A percentile compares a stretch with the other conserved stretches of the same genome.
Evolutionary conservation across 2,113 vertebrate genomes (phyloP).

Genomic region (Panthera leo): DNA sequence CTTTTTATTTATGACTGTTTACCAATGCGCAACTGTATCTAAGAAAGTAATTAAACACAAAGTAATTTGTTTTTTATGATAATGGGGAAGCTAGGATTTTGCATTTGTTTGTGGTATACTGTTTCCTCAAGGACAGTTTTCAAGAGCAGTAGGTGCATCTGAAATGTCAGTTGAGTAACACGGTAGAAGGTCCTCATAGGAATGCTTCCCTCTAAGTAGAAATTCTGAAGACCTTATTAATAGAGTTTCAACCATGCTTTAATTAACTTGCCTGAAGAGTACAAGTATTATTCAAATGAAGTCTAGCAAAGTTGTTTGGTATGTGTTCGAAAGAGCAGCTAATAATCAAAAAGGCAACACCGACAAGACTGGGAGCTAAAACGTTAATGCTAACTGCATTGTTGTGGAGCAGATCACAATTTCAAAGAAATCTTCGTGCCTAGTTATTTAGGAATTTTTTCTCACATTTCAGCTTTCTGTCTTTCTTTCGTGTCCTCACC

Average conservation of each 20-base stretch:
- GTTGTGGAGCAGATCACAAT: neutral
- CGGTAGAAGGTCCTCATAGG: neutral
- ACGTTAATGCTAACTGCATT: neutral
- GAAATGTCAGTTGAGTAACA: neutral
- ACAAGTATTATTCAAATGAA: neutral
- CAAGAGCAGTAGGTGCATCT: neutral
- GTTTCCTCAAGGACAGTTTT: slow-evolving; percentile 50
- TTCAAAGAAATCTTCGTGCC: neutral
- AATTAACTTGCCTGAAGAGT: slow-evolving; percentile 4
- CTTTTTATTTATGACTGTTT: slow-evolving; percentile 16
- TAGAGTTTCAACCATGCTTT: slow-evolving; percentile 26
- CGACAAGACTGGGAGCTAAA: neutral
- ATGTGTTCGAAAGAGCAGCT: neutral
- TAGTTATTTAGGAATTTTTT: neutral
- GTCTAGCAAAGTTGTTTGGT: neutral
- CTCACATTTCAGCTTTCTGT: neutral
- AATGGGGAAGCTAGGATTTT: slow-evolving; percentile 3
- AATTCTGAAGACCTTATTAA: neutral
- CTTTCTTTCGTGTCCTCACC: neutral
- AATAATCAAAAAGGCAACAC: neutral
- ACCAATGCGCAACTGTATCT: slow-evolving; percentile 19
- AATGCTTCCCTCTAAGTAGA: neutral
- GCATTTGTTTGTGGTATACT: neutral
- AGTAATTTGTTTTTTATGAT: slow-evolving; percentile 57
- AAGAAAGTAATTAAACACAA: slow-evolving; percentile 37